Evolutionary conservation across 1,140 invertebrate species (phyloP), one percentile per base, ranked within the genome.

Genomic region (Littorina saxatilis): DNA sequence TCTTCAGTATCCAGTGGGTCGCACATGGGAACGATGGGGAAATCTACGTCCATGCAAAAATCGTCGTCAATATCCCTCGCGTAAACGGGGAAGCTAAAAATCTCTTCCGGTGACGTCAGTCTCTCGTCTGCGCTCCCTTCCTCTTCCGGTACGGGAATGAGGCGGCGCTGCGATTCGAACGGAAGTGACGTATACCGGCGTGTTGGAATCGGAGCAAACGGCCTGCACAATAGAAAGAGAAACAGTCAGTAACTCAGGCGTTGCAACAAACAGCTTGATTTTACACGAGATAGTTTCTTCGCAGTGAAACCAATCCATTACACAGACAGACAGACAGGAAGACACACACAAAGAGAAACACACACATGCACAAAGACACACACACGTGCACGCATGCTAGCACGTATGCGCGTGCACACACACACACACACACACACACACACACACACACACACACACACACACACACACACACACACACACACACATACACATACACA

Each of bases 111-210:
- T 63, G 83, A 84, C 20, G 79, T 80, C 70, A 80, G 47, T 15
- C 82, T 37, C 50, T 83, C 82, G 66, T 84, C 83, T 13, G 79
- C 79, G 55, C 80, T 76, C 0, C 83, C 83, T 61, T 84, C 83
- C 61, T 84, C 83, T 55, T 84, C 83, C n/a, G 83, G 83, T 29
- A 84, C 83, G 3, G 83, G 79, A 37, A 84, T 84, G 9, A 84
- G 76, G 32, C 83, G 75, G 27, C 83, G 74, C 79, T 84, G 72
- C 0, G 72, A 55, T 50, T 84, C 83, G 37, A 81, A 78, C 82
- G 82, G 68, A 35, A 73, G 58, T 83, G 82, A 37, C 63, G 75
- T 50, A 35, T 78, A 84, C 3, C 83, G 66, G 3, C 83, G 50
- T 5, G 79, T 76, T 29, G 83, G 83, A n/a, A 84, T 40, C 17